Evolutionary conservation across 2,113 vertebrate species (phyloP).

Genomic region (Mola mola): DNA sequence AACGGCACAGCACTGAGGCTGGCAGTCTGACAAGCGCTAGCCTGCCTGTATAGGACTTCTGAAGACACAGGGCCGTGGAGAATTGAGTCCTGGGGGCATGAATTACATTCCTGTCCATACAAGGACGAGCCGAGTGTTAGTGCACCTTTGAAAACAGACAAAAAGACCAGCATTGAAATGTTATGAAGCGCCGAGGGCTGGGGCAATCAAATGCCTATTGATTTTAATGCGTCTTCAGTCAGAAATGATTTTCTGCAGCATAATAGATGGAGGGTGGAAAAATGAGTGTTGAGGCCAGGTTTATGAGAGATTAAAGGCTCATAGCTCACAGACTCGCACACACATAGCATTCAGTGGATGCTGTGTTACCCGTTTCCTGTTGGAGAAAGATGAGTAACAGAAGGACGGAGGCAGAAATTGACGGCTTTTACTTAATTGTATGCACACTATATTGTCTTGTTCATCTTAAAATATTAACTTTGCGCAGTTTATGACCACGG

Average conservation of each 20-base stretch:
- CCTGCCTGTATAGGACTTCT: constrained; percentile 62
- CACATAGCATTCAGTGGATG: too few species aligned
- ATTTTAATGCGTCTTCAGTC: constrained; percentile 73
- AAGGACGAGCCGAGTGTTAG: constrained; percentile 59
- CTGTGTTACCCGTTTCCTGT: too few species aligned
- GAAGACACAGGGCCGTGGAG: constrained; percentile 64
- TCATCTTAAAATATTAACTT: too few species aligned
- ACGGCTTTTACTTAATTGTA: too few species aligned
- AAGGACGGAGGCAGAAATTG: too few species aligned
- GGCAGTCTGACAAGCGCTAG: constrained; percentile 64
- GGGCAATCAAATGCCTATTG: constrained; percentile 77
- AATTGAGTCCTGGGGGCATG: constrained; percentile 68
- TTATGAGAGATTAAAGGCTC: constrained; percentile 67
- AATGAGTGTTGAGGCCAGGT: constrained; percentile 52
- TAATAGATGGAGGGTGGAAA: constrained; percentile 66
- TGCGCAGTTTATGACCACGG: too few species aligned
- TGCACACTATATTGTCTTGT: too few species aligned
- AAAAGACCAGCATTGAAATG: constrained; percentile 46
- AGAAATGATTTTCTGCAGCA: constrained; percentile 74
- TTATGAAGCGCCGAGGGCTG: constrained; percentile 60
- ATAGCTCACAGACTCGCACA: background rate
- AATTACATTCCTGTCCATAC: constrained; percentile 61
- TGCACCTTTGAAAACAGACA: constrained; percentile 65
- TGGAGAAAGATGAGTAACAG: too few species aligned
- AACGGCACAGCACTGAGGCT: constrained; percentile 15